Base-by-base conservation (phyloP, 2,113 vertebrate species). In the Oriolus oriolus region DNA sequence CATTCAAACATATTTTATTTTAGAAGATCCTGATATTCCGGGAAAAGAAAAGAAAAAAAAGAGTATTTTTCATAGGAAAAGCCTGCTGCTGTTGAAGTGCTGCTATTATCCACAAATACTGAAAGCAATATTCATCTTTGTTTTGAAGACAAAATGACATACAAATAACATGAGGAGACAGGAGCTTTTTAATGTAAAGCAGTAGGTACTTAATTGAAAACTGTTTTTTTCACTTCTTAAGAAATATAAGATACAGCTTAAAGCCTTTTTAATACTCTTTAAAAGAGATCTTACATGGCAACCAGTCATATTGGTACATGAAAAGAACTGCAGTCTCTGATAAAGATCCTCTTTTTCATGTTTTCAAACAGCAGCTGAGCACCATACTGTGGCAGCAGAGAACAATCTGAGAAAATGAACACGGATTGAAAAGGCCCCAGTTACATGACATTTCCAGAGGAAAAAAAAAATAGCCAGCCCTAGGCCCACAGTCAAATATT, bases 341-440 rank as follows among this genome's bases (percentile, higher is more conserved):
- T 87, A 94, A 95, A 89, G 80, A 95, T 89, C 52, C 70, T 86
- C 54, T 66, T 92, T 96, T 93, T 94, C 71, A 68, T 94, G 92
- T 95, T 97, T 96, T 94, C 93, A 95, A 93, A 94, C 90, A 93
- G 95, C 82, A 94, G 79, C 92, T 96, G 89, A 97, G 87, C 85
- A 96, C 95, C 95, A 94, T 97, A 92, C 93, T 95, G 95, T 96
- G 95, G 95, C 96, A 96, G 92, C 85, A 96, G 95, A 97, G 96
- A 96, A 97, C 95, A 96, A 53, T 86, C 76, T 90, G 90, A 95
- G 90, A 93, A 94, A 95, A 93, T 70, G 82, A 96, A 90, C 64
- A 75, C 20, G 39, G 82, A 95, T 86, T 90, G 95, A 88, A 96
- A 96, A 96, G 95, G 83, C 92, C 79, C 89, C 76, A 61, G 85